These are phyloP conservation scores for Pontoporia blainvillei DNA, from an alignment of 2,113 vertebrate species.

Conservation along the genomic window DNA sequence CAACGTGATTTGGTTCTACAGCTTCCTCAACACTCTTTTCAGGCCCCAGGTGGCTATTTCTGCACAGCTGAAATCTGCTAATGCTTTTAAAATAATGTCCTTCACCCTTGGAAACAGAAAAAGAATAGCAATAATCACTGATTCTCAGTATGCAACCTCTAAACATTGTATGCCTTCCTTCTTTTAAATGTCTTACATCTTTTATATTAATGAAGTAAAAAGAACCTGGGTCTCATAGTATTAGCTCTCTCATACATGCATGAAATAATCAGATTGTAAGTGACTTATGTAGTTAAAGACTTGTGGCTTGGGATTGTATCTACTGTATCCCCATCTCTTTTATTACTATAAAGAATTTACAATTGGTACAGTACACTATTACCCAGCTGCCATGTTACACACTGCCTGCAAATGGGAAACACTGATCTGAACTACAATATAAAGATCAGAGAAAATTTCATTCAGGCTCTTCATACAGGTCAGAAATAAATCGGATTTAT, in stretches of 20 bases:
- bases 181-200: constrained; percentile 55
- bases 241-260: not conserved
- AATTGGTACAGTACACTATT: not conserved
- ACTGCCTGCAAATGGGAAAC: not conserved
- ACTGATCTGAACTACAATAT: not conserved
- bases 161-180: constrained; percentile 63
- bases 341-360: not conserved
- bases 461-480: not conserved
- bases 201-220: constrained; percentile 59
- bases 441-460: not conserved
- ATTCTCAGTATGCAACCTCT: constrained; percentile 61
- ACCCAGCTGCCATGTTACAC: not conserved
- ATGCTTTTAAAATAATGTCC: constrained; percentile 68
- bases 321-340: not conserved
- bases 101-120: constrained; percentile 59
- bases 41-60: constrained; percentile 59
- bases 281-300: not conserved
- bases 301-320: not conserved
- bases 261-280: not conserved
- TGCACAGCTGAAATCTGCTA: constrained; percentile 65
- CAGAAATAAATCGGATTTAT: not conserved
- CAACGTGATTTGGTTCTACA: not conserved
- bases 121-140: constrained; percentile 58
- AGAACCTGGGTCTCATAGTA: not conserved
- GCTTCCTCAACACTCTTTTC: not conserved